phyloP scores from a whole-genome alignment of 2,113 vertebrate species.

The cat (Felis catus) region F.catus_Fca126_mat1.0 CM031420.1:17579001-17579500 shows the following conservation, averaged over 20 bases:
- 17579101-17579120: background rate
- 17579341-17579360: background rate
- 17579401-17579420: background rate
- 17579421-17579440: background rate
- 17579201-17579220: background rate
- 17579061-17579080: background rate
- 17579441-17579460: background rate
- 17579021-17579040: background rate
- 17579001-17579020: background rate
- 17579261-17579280: background rate
- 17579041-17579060: background rate
- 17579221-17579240: accelerated
- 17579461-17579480: background rate
- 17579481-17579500: background rate
- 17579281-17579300: background rate
- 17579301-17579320: background rate
- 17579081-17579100: background rate
- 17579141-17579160: background rate
- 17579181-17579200: background rate
- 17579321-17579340: background rate
- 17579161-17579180: background rate
- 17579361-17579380: background rate
- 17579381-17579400: background rate
- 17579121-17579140: background rate
- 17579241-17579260: background rate